Evolutionary conservation across 1,140 invertebrate species (phyloP).

Genomic region (Chrysoperla carnea): DNA sequence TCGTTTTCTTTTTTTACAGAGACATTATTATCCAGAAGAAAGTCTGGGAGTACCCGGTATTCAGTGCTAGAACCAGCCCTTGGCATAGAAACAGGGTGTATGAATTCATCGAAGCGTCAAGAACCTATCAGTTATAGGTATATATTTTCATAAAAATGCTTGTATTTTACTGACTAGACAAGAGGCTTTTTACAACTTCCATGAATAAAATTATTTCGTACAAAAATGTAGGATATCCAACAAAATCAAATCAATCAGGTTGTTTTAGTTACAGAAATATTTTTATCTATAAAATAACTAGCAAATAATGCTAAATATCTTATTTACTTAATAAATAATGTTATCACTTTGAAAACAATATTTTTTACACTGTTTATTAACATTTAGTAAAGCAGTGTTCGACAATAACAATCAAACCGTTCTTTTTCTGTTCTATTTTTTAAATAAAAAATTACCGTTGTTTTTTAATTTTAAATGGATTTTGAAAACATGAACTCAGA

Average conservation of each 20-base stretch:
- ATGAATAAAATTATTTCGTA: constrained; percentile 14
- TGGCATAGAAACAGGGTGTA: constrained; percentile 15
- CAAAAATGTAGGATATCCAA: not conserved
- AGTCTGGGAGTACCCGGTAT: constrained; percentile 11
- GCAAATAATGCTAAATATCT: too few relatives aligned
- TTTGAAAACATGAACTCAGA: too few relatives aligned
- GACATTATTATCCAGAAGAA: constrained; percentile 21
- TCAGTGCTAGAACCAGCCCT: constrained; percentile 11
- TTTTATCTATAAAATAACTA: not conserved
- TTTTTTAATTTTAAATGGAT: too few relatives aligned
- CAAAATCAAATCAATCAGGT: not conserved
- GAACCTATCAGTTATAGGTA: constrained; percentile 22
- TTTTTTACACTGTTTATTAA: too few relatives aligned
- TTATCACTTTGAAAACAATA: too few relatives aligned
- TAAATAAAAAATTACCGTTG: too few relatives aligned
- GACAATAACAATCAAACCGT: too few relatives aligned
- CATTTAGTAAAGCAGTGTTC: too few relatives aligned
- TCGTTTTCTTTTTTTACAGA: constrained; percentile 15
- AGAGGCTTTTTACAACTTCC: constrained; percentile 15
- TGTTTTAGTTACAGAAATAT: not conserved
- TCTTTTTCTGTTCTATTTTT: too few relatives aligned
- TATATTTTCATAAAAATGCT: not conserved
- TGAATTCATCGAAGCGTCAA: constrained; percentile 19
- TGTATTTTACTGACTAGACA: not conserved
- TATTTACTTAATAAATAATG: too few relatives aligned